Percentiles rank a stretch among this genome's conserved stretches.
Evolutionary conservation across 2,888 invertebrate genomes (phyloP).

Genomic region (Macrosoma leucophasiata): DNA sequence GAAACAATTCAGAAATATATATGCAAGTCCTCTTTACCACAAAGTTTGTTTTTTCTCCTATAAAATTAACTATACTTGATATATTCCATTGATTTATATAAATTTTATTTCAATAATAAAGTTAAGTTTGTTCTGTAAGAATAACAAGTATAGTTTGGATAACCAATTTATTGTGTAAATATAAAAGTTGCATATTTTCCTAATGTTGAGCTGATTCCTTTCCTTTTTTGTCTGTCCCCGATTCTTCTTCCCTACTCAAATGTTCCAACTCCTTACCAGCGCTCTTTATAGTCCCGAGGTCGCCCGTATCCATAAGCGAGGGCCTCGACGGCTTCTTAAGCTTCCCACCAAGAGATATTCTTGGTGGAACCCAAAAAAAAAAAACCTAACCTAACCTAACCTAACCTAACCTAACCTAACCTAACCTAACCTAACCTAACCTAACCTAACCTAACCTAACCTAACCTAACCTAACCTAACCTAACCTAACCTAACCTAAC

Average conservation of each 20-base stretch:
- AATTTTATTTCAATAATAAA: conserved; percentile 12
- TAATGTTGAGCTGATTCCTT: not conserved
- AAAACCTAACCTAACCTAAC: conserved; percentile 12
- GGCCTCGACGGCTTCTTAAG: too few relatives aligned
- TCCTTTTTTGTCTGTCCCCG: not conserved
- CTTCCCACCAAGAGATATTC: too few relatives aligned
- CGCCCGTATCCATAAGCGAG: too few relatives aligned
- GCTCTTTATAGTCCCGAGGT: too few relatives aligned
- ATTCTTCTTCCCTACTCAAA: too few relatives aligned
- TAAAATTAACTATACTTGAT: conserved; percentile 21
- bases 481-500: conserved; percentile 11
- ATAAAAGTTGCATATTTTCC: not conserved
- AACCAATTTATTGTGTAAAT: conserved; percentile 15
- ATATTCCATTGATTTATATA: conserved; percentile 21
- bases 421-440: conserved; percentile 20
- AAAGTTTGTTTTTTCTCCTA: conserved; percentile 12
- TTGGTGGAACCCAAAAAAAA: not conserved
- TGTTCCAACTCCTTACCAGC: too few relatives aligned
- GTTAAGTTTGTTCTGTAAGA: too few relatives aligned
- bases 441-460: conserved; percentile 19
- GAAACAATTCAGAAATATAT: not conserved
- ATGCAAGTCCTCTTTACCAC: conserved; percentile 1
- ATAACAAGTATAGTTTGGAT: too few relatives aligned
- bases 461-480: conserved; percentile 15
- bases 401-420: conserved; percentile 17